These are phyloP conservation scores for Schizothorax lantsangensis DNA, from an alignment of 2,797 vertebrate genomes.

Conservation along the genomic window DNA sequence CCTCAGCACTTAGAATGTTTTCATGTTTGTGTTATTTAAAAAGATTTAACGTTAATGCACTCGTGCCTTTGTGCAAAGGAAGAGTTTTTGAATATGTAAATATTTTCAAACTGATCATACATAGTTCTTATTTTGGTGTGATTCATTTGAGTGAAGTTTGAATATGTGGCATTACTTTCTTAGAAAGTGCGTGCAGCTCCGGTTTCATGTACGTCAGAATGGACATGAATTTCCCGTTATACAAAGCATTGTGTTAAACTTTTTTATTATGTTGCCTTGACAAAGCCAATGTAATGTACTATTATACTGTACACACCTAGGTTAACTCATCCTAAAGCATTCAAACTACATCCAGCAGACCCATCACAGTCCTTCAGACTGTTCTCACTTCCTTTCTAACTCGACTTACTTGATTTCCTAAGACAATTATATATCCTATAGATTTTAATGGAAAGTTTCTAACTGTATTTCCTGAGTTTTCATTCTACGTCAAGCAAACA, in stretches of 20 bases:
- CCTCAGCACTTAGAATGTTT: conserved; percentile 20
- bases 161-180: neutral
- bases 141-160: conserved; percentile 23
- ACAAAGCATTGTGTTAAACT: neutral
- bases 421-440: neutral
- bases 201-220: neutral
- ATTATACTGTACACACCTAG: neutral
- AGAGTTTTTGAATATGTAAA: conserved; percentile 10
- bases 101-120: neutral
- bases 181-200: neutral
- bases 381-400: neutral
- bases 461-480: neutral
- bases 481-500: neutral
- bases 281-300: neutral
- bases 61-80: conserved; percentile 35
- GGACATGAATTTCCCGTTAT: neutral
- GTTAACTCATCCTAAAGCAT: neutral
- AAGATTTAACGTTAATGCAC: neutral
- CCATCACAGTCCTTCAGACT: neutral
- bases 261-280: conserved; percentile 9
- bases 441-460: neutral
- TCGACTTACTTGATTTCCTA: neutral
- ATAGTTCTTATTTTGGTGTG: neutral
- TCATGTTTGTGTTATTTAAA: conserved; percentile 32
- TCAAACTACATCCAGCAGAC: neutral